phyloP scores from a whole-genome alignment of 2,888 invertebrate genomes.

The Macrophya annulata region DNA sequence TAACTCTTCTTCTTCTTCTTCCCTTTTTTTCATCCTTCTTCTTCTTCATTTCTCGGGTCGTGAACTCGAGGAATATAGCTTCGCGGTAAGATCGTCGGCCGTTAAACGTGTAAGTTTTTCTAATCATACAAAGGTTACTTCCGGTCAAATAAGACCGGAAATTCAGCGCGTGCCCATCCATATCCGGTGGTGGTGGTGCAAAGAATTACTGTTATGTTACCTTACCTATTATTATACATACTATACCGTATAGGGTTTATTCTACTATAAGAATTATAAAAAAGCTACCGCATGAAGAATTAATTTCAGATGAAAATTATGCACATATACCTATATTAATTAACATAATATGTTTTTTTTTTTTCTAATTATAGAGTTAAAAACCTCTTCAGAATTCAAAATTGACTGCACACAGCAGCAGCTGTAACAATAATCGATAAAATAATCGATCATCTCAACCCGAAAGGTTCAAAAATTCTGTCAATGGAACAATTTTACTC shows the following conservation, averaged over 20 bases:
- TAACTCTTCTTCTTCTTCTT: neutral
- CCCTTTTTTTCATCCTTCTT: neutral
- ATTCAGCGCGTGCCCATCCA: conserved; percentile 71
- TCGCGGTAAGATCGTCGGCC: conserved; percentile 16
- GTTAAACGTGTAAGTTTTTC: conserved; percentile 62
- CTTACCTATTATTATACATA: conserved; percentile 26
- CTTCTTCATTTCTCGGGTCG: conserved; percentile 9
- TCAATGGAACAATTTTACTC: neutral
- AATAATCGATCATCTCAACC: neutral
- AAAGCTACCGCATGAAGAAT: neutral
- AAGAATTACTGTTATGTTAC: conserved; percentile 47
- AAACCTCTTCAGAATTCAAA: neutral
- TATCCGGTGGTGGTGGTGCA: conserved; percentile 65
- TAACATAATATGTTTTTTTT: no score
- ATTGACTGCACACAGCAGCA: neutral
- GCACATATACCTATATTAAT: neutral
- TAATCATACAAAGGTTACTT: conserved; percentile 72
- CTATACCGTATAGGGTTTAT: conserved; percentile 33
- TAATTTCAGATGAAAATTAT: neutral
- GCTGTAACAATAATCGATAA: neutral
- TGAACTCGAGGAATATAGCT: neutral
- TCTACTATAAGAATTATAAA: neutral
- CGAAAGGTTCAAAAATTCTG: neutral
- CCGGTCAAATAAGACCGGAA: conserved; percentile 71
- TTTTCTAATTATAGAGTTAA: neutral